phyloP scores from a whole-genome alignment of 1,140 invertebrate genomes.

The Pinna nobilis region DNA sequence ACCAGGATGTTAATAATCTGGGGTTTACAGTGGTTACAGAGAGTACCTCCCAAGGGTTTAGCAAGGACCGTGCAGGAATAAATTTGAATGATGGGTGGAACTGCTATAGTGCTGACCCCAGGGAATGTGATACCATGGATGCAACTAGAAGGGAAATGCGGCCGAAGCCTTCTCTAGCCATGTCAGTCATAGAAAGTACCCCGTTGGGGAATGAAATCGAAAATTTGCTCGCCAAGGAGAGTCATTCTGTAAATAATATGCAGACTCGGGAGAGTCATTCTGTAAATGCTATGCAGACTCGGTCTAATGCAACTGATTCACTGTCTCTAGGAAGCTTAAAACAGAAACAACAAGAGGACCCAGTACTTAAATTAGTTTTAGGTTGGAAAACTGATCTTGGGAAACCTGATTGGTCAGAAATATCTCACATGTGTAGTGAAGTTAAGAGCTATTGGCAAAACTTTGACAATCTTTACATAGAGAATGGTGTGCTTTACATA shows the following conservation, averaged over 20 bases:
- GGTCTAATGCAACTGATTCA: not conserved
- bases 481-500: slow-evolving; percentile 1
- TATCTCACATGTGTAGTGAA: too few relatives aligned
- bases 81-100: not conserved
- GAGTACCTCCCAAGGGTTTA: not conserved
- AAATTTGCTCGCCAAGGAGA: too few relatives aligned
- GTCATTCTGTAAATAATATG: not conserved
- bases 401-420: too few relatives aligned
- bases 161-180: not conserved
- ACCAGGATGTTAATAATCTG: too few relatives aligned
- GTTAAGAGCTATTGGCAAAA: too few relatives aligned
- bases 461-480: not conserved
- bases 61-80: not conserved
- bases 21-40: not conserved
- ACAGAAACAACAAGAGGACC: not conserved
- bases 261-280: not conserved
- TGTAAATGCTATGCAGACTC: not conserved
- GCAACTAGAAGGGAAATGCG: not conserved
- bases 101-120: not conserved
- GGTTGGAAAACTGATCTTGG: too few relatives aligned
- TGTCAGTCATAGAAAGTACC: not conserved
- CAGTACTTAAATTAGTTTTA: not conserved
- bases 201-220: not conserved
- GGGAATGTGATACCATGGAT: not conserved
- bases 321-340: not conserved